Percentiles rank a stretch among this genome's conserved stretches.
Evolutionary conservation across 2,113 vertebrate species (phyloP).

Genomic region (Misgurnus anguillicaudatus): DNA sequence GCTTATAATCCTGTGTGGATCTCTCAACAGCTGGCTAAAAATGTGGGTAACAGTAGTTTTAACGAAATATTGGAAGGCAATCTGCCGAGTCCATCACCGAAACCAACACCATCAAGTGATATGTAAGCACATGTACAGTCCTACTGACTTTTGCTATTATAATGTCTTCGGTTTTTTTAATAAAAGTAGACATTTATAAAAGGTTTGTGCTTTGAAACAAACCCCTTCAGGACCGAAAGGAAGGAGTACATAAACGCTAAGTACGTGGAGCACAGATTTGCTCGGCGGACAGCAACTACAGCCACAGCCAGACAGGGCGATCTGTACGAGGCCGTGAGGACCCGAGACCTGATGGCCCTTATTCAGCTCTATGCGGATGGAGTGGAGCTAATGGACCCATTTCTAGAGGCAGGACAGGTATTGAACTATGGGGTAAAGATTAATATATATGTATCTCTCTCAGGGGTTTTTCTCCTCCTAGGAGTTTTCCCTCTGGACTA

Average conservation of each 20-base stretch:
- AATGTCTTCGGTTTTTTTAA: not conserved
- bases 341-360: constrained; percentile 87
- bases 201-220: not conserved
- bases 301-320: constrained; percentile 81
- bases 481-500: not conserved
- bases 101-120: constrained; percentile 84
- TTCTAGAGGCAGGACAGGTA: constrained; percentile 84
- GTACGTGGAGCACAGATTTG: constrained; percentile 86
- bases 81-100: constrained; percentile 83
- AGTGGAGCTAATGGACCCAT: constrained; percentile 86
- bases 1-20: constrained; percentile 19
- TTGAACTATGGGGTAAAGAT: constrained; percentile 28
- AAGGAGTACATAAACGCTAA: constrained; percentile 91
- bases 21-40: constrained; percentile 85
- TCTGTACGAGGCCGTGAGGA: constrained; percentile 83
- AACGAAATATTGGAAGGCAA: constrained; percentile 90
- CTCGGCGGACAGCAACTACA: constrained; percentile 78
- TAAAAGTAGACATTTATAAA: not conserved
- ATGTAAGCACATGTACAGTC: constrained; percentile 78
- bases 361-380: constrained; percentile 90
- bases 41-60: constrained; percentile 91
- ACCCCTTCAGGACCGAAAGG: constrained; percentile 77
- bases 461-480: too few species aligned
- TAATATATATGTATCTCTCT: too few species aligned
- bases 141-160: not conserved